Evolutionary conservation across 2,797 vertebrate species (phyloP), one percentile per base, ranked within the genome.

Genomic region (Eupleurogrammus muticus): DNA sequence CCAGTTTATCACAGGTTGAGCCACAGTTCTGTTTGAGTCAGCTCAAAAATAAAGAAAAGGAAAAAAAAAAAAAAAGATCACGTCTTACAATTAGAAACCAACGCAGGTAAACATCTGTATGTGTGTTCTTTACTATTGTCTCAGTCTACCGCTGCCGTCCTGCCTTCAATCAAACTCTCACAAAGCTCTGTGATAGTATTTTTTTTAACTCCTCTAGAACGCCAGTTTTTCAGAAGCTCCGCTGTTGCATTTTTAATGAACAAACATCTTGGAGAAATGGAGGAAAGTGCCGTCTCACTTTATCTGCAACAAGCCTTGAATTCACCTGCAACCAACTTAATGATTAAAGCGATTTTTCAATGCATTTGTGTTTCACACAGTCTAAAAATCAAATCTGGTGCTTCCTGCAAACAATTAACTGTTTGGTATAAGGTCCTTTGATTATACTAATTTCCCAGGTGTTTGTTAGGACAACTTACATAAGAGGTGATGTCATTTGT

Each of bases 291-390:
- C 63, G 53, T 61, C 63, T 72, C 23, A 11, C 70, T 79, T 78
- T 60, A 58, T 75, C 23, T 85, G 81, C 79, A 84, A 75, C 82
- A 80, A 62, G 70, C 73, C 61, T 77, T 47, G 9, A 81, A 72
- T 78, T 60, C 40, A 52, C 72, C 34, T 7, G 53, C 35, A 51
- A 76, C 68, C n/a, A 60, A 67, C 74, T 17, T 23, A 53, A 66
- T 60, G 63, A 74, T 55, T 38, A 14, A 68, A 80, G 52, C 32
- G 32, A 51, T 34, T 13, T 75, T 56, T 67, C 21, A 36, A 38
- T 73, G 58, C 40, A 20, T 55, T 56, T 63, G 56, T 54, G 67
- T 77, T 79, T 70, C 20, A 50, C 19, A 53, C 71, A 50, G 52
- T 67, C 64, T 66, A 4, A 79, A 44, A 75, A 70, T 54, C 34